phyloP scores from a whole-genome alignment of 37 sponge, comb jelly and placozoan genomes.

The Halisarca cf. caerulea region DNA sequence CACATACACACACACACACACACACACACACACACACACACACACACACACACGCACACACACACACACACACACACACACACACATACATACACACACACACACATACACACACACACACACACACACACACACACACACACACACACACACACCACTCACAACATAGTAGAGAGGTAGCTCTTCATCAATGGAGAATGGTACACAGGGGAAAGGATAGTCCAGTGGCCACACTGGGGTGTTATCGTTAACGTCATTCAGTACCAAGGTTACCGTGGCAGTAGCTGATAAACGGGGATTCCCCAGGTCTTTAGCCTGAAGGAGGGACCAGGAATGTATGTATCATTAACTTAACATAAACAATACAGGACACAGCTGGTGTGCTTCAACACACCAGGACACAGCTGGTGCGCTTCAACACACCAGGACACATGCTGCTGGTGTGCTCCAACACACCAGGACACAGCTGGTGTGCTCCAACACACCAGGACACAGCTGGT shows the following conservation, averaged over 20 bases:
- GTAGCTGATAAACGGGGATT: conserved; percentile 15
- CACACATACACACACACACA: too few relatives aligned
- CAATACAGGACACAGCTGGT: neutral
- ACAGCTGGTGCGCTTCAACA: too few relatives aligned
- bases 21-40: conserved; percentile 6
- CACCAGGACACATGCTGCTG: too few relatives aligned
- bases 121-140: too few relatives aligned
- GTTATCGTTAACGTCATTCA: conserved; percentile 44
- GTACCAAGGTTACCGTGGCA: neutral
- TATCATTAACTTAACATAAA: conserved; percentile 2
- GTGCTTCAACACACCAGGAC: too few relatives aligned
- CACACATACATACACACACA: too few relatives aligned
- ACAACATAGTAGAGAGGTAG: neutral
- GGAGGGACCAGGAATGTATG: neutral
- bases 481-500: too few relatives aligned
- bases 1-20: neutral
- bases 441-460: too few relatives aligned
- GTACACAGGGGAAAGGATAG: neutral
- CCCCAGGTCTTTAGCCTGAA: conserved; percentile 46
- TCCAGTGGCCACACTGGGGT: conserved; percentile 10
- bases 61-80: neutral
- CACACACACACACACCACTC: neutral
- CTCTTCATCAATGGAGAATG: neutral
- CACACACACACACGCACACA: neutral
- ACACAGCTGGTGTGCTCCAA: too few relatives aligned